These are phyloP conservation scores for Nyctibius bracteatus DNA, from an alignment of 2,113 vertebrate species.

Conservation along the genomic window DNA sequence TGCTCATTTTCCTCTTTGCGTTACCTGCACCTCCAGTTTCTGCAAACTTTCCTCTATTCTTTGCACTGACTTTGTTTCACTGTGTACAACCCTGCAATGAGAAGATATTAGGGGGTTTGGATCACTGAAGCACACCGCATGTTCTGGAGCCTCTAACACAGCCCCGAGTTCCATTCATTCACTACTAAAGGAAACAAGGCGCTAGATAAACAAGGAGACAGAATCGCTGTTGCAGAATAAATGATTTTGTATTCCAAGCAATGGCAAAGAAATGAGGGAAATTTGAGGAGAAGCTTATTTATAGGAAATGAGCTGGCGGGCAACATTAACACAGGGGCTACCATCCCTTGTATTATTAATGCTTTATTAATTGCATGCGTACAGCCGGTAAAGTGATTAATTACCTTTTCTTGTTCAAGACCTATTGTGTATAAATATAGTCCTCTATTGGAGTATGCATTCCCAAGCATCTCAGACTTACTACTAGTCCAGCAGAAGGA, in stretches of 20 bases:
- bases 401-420: not conserved
- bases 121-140: not conserved
- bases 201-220: not conserved
- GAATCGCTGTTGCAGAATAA: not conserved
- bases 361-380: not conserved
- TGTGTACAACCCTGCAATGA: constrained; percentile 51
- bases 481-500: not conserved
- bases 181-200: not conserved
- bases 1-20: constrained; percentile 69
- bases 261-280: not conserved
- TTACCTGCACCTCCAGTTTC: constrained; percentile 75
- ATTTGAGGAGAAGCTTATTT: not conserved
- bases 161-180: not conserved
- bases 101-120: not conserved
- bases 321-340: not conserved
- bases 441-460: not conserved
- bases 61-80: constrained; percentile 58
- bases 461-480: not conserved
- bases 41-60: constrained; percentile 70
- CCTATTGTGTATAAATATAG: not conserved
- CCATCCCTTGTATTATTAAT: not conserved
- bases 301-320: not conserved
- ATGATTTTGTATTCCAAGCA: not conserved
- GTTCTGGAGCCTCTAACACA: not conserved
- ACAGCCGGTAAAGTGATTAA: not conserved